Conservation (phyloP, 2,113 vertebrate genomes). For the Tauraco erythrolophus region DNA sequence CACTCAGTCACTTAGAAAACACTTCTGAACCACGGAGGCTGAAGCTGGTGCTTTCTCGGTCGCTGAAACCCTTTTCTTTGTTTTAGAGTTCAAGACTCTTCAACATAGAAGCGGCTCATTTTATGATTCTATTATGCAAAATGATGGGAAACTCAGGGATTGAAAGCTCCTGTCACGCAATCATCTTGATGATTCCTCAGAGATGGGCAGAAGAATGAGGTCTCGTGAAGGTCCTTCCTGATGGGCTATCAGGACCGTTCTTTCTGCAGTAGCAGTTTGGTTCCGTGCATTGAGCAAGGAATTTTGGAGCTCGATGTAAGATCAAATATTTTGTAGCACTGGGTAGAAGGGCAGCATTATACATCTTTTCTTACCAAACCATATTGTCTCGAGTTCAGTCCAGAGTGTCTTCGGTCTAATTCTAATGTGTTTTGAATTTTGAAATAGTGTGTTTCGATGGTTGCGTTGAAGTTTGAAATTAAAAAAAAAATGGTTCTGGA, state of each 20-base stretch:
- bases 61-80: neutral
- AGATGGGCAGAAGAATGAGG: neutral
- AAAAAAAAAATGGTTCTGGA: neutral
- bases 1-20: neutral
- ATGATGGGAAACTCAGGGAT: neutral
- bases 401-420: neutral
- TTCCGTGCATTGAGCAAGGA: neutral
- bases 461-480: neutral
- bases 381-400: neutral
- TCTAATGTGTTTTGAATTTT: neutral
- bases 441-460: neutral
- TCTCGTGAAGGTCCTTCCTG: neutral
- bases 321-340: neutral
- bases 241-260: neutral
- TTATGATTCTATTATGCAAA: neutral
- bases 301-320: neutral
- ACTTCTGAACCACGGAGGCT: accelerated
- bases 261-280: neutral
- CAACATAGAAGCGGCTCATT: neutral
- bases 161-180: neutral
- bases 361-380: neutral
- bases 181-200: neutral
- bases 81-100: neutral
- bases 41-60: neutral
- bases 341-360: neutral